These are phyloP conservation scores for Xestia c-nigrum DNA, from an alignment of 2,888 invertebrate species.

Conservation along the genomic window DNA sequence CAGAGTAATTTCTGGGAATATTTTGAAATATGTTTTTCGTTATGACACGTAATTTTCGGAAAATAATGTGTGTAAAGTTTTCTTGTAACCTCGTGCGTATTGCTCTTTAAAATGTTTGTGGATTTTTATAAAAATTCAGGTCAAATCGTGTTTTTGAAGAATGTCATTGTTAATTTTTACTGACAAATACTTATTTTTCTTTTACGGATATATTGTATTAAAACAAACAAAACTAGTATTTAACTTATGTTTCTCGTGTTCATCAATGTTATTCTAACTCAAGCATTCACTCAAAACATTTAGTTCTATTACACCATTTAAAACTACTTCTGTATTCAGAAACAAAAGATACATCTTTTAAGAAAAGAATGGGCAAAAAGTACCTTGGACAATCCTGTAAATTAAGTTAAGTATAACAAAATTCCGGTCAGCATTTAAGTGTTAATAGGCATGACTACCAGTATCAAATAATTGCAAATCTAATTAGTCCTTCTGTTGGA, in stretches of 20 bases:
- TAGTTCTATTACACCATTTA: background rate
- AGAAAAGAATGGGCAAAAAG: background rate
- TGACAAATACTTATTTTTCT: no score
- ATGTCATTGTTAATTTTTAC: background rate
- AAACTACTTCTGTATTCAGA: background rate
- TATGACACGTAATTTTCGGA: background rate
- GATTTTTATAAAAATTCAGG: no score
- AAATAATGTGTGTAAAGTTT: background rate
- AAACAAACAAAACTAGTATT: background rate
- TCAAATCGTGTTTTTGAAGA: background rate
- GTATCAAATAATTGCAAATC: no score
- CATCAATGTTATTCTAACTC: background rate
- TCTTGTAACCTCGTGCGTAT: background rate
- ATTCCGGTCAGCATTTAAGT: background rate
- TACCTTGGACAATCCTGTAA: background rate
- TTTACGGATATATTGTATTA: background rate
- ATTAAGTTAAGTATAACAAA: background rate
- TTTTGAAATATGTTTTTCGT: background rate
- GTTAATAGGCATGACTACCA: no score
- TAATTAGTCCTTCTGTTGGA: no score
- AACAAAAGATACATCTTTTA: background rate
- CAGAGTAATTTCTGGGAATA: background rate
- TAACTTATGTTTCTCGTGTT: background rate
- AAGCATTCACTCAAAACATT: background rate
- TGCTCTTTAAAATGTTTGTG: background rate